Percentiles rank a stretch among this genome's conserved stretches.
phyloP scores from a whole-genome alignment of 2,888 invertebrate species.

The Andrena bicolor region DNA sequence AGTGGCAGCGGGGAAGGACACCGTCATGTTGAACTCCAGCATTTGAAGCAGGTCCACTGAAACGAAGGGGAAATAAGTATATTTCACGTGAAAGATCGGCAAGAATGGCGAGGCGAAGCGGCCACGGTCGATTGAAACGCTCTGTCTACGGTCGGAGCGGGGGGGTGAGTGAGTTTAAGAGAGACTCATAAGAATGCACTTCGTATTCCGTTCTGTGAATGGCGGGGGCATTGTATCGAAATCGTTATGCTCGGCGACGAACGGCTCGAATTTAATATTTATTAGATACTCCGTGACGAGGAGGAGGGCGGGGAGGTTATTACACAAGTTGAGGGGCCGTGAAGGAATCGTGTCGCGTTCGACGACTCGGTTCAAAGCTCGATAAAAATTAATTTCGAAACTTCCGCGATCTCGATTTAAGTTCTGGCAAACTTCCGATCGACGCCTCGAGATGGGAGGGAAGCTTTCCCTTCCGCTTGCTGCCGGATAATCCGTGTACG shows the following conservation, averaged over 20 bases:
- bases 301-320: constrained; percentile 66
- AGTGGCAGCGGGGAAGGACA: constrained; percentile 98
- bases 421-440: constrained; percentile 71
- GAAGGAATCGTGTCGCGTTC: constrained; percentile 70
- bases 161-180: neutral
- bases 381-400: constrained; percentile 78
- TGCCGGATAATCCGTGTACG: constrained; percentile 43
- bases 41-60: constrained; percentile 98
- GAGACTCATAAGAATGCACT: constrained; percentile 25
- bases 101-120: neutral
- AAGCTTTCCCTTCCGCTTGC: constrained; percentile 40
- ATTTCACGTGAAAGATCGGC: constrained; percentile 42
- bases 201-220: constrained; percentile 10
- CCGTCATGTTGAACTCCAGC: constrained; percentile 97
- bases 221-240: constrained; percentile 51
- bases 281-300: constrained; percentile 64
- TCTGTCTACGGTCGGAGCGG: neutral
- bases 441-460: constrained; percentile 35
- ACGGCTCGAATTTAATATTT: constrained; percentile 71
- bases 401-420: constrained; percentile 75
- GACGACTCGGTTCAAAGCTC: constrained; percentile 74
- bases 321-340: constrained; percentile 66
- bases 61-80: constrained; percentile 83
- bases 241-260: constrained; percentile 63
- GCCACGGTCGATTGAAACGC: neutral